These are phyloP conservation scores for Cliona cf. orientalis DNA, from an alignment of 37 sponge, comb jelly and placozoan species.

Conservation along the genomic window DNA sequence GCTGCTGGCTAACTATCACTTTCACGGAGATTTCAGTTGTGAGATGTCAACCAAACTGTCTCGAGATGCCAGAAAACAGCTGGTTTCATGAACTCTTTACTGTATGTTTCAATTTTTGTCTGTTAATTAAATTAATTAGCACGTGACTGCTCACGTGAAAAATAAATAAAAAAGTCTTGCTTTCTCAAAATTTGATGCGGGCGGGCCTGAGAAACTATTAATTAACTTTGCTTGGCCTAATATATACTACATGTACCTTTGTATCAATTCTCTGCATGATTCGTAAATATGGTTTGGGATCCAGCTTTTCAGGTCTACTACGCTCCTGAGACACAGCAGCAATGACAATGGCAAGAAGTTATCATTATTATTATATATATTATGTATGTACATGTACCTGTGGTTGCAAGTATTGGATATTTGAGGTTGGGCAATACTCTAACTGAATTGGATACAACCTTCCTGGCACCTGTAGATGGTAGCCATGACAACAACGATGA, in stretches of 20 bases:
- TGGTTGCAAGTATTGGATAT: not conserved
- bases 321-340: not conserved
- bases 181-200: too few species aligned
- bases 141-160: too few species aligned
- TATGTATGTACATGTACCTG: not conserved
- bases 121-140: too few species aligned
- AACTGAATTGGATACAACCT: conserved; percentile 86
- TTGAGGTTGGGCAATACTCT: conserved; percentile 69
- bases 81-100: too few species aligned
- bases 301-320: conserved; percentile 45
- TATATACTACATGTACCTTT: conserved; percentile 72
- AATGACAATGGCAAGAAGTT: not conserved
- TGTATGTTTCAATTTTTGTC: too few species aligned
- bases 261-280: conserved; percentile 88
- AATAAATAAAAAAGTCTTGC: too few species aligned
- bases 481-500: not conserved
- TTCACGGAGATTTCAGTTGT: too few species aligned
- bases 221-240: too few species aligned
- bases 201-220: too few species aligned
- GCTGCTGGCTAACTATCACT: too few species aligned
- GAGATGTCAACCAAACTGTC: too few species aligned
- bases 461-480: conserved; percentile 74
- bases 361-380: not conserved
- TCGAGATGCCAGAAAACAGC: too few species aligned
- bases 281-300: conserved; percentile 81